Conservation (phyloP, 2,797 vertebrate genomes). For the Leptodactylus fallax region DNA sequence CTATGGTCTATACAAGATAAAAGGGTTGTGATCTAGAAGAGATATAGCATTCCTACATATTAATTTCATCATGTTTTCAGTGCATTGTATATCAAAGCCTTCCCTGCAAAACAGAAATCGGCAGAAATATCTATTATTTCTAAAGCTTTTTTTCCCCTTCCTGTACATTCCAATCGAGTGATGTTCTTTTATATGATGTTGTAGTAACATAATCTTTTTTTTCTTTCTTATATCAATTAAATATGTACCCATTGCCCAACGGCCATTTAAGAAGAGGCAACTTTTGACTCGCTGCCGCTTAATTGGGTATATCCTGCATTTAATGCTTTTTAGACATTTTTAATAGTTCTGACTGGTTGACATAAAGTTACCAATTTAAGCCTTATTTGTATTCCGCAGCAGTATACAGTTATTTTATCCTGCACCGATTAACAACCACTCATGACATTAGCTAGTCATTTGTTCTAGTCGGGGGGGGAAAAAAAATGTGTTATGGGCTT, state of each 20-base stretch:
- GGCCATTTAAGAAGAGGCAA: constrained; percentile 65
- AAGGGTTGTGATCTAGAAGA: too few relatives aligned
- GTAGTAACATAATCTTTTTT: constrained; percentile 33
- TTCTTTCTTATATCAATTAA: constrained; percentile 58
- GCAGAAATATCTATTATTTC: neutral
- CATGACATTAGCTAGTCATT: constrained; percentile 73
- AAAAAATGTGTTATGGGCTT: constrained; percentile 70
- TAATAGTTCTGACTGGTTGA: constrained; percentile 67
- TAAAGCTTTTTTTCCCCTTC: neutral
- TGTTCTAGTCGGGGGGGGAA: constrained; percentile 64
- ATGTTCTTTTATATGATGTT: constrained; percentile 39
- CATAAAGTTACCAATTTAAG: constrained; percentile 67
- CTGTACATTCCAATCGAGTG: constrained; percentile 29
- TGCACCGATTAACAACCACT: constrained; percentile 69
- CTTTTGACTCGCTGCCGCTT: constrained; percentile 64
- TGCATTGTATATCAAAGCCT: constrained; percentile 36
- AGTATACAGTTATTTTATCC: constrained; percentile 59
- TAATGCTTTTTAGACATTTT: constrained; percentile 66
- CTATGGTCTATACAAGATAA: neutral
- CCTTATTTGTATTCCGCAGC: constrained; percentile 64
- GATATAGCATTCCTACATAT: neutral
- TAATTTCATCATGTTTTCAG: neutral
- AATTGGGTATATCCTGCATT: constrained; percentile 67
- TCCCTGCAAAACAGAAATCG: neutral
- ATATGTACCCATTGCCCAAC: constrained; percentile 52